Base-by-base conservation (phyloP, 2,797 vertebrate species). In the Typhlichthys subterraneus region DNA sequence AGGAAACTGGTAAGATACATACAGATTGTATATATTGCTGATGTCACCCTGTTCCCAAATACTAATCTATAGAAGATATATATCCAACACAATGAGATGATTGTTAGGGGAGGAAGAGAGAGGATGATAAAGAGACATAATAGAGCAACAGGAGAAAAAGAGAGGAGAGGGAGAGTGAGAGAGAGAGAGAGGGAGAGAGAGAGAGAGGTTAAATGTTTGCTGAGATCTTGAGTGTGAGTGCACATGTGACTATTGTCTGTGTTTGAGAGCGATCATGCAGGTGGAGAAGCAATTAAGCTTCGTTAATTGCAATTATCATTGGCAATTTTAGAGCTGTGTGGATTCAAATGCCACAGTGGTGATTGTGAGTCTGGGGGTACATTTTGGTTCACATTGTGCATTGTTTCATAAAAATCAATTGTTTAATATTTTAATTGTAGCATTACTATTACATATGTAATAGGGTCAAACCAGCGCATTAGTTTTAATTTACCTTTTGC, bases 21-120 rank as follows among this genome's bases (percentile, higher is more conserved):
- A 52, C 67, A 48, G 11, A 31, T 81, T 71, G 75, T 73, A 91
- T 92, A 92, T 90, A 92, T 91, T 90, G 88, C 70, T 82, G 69
- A 83, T 87, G 81, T 86, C 75, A 23, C 69, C 65, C 52, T 63
- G 68, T 76, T 82, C 70, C 52, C 60, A 73, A 76, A 80, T 84
- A 78, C 54, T 74, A 82, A 89, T 89, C 85, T 87, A 72, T 53
- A 60, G 73, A 70, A 74, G 67, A 75, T 33, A 77, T 85, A 72
- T 76, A 77, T 83, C 77, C 66, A 74, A 70, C 66, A 73, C 86
- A 85, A 88, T 77, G 78, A 88, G 81, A 72, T 71, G 61, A 77
- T 85, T 67, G 83, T 91, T 83, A 86, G 67, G 55, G 70, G 72
- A 68, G 52, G 42, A 53, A 67, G 48, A n/a, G 47, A 55, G 51